Conservation (phyloP, 2,888 invertebrate species). For the Syrista parreyssii region DNA sequence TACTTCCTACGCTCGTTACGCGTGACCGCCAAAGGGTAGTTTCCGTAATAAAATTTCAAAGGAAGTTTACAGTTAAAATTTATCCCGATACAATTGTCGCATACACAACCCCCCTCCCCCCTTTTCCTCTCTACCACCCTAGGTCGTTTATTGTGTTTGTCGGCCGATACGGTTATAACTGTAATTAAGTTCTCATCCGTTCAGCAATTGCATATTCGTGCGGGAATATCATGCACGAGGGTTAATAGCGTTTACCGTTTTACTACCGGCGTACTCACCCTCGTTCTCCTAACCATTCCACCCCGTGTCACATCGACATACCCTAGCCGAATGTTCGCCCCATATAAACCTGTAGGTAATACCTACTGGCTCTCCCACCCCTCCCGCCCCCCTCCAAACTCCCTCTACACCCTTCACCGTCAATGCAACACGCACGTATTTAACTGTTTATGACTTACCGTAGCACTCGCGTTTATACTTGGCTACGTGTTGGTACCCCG, state of each 20-base stretch:
- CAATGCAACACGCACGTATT: slow-evolving; percentile 12
- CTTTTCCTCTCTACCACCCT: neutral
- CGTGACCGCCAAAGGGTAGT: neutral
- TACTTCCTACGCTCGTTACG: neutral
- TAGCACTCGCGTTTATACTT: neutral
- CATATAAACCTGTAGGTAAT: neutral
- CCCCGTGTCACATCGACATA: neutral
- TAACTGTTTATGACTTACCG: slow-evolving; percentile 23
- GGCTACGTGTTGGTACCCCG: neutral
- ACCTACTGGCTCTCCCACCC: neutral
- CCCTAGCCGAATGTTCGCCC: neutral
- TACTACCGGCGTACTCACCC: slow-evolving; percentile 16
- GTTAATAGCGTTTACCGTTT: slow-evolving; percentile 43
- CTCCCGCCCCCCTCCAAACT: neutral
- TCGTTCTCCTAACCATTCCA: neutral
- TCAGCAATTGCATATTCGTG: slow-evolving; percentile 17
- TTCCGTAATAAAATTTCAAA: neutral
- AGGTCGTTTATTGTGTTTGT: slow-evolving; percentile 1
- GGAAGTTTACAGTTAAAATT: neutral
- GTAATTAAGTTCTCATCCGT: slow-evolving; percentile 37
- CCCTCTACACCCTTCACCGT: neutral
- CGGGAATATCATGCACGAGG: slow-evolving; percentile 14
- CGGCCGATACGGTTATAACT: slow-evolving; percentile 31
- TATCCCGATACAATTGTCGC: neutral
- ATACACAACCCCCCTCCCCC: neutral